These are phyloP conservation scores for Zosterops japonicus DNA, from an alignment of 2,113 vertebrate genomes.

Conservation along the genomic window DNA sequence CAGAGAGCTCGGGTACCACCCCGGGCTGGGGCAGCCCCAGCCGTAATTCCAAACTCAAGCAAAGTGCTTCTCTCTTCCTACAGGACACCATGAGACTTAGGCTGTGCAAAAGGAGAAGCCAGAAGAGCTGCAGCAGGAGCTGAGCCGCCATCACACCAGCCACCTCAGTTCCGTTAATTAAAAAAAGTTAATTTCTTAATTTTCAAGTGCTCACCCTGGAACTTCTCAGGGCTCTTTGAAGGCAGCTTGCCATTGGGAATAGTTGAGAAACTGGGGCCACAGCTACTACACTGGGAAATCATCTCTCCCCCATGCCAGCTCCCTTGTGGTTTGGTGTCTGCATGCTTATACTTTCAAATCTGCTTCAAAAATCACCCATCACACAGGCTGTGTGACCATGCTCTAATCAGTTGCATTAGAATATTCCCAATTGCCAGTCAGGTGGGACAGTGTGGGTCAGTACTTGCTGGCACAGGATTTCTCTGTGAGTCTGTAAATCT, in stretches of 20 bases:
- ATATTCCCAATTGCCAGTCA: not conserved
- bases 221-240: not conserved
- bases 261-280: not conserved
- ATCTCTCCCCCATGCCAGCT: not conserved
- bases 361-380: not conserved
- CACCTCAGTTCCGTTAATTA: not conserved
- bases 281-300: not conserved
- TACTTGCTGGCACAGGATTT: not conserved
- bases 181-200: conserved; percentile 54
- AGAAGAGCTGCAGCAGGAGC: not conserved
- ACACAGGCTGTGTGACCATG: not conserved
- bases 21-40: not conserved
- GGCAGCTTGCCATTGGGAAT: not conserved
- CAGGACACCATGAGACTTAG: rapidly evolving
- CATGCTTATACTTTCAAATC: conserved; percentile 30
- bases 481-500: not conserved
- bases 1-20: not conserved
- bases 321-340: not conserved
- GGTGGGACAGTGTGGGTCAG: not conserved
- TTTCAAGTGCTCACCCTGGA: not conserved
- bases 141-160: not conserved
- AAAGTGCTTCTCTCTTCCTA: not conserved
- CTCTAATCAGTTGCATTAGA: conserved; percentile 31
- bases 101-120: not conserved
- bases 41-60: too few species aligned